Conservation (phyloP, 2,797 vertebrate genomes). For the Lithobates sylvaticus region DNA sequence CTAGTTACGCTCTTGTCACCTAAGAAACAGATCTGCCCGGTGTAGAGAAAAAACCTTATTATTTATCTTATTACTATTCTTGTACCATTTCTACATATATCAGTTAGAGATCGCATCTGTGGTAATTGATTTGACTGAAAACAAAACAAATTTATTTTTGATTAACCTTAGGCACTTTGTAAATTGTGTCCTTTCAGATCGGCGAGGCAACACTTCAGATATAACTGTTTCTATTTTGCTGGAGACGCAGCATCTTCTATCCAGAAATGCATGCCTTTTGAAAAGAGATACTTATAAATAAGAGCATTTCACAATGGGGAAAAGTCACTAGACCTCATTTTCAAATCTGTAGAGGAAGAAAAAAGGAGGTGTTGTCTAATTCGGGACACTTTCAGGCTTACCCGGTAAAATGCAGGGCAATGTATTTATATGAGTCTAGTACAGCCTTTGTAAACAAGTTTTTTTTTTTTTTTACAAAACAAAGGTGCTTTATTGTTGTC, state of each 20-base stretch:
- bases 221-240: constrained; percentile 36
- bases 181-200: constrained; percentile 55
- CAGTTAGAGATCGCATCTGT: constrained; percentile 48
- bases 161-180: constrained; percentile 58
- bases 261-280: neutral
- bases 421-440: neutral
- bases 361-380: neutral
- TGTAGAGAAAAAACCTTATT: constrained; percentile 36
- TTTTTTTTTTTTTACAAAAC: too few relatives aligned
- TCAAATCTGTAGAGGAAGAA: neutral
- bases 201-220: constrained; percentile 43
- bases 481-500: too few relatives aligned
- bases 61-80: constrained; percentile 57
- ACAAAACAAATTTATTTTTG: constrained; percentile 60
- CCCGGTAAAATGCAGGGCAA: neutral
- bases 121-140: constrained; percentile 60
- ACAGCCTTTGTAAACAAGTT: too few relatives aligned
- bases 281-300: neutral
- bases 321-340: constrained; percentile 1
- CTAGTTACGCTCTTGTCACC: constrained; percentile 41
- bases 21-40: constrained; percentile 37
- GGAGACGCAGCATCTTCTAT: constrained; percentile 8
- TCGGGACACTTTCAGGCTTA: neutral
- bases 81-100: constrained; percentile 47
- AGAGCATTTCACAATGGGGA: neutral